These are phyloP conservation scores for Theretra japonica DNA, from an alignment of 2,888 invertebrate species.

Conservation along the genomic window DNA sequence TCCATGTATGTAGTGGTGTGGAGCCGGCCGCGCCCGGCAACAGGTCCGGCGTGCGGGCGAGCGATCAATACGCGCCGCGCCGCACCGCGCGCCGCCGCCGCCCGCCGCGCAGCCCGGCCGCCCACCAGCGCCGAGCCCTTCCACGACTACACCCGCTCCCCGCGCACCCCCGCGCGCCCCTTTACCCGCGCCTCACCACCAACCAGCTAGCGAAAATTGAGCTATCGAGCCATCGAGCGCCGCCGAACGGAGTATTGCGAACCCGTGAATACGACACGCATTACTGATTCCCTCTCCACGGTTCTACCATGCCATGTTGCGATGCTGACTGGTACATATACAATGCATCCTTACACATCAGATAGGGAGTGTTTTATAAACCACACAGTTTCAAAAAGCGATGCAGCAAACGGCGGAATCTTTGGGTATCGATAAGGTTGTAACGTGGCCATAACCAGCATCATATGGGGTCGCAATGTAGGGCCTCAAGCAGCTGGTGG, in stretches of 20 bases:
- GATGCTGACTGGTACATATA: not conserved
- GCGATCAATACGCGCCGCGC: slow-evolving; percentile 78
- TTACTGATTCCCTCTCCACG: slow-evolving; percentile 37
- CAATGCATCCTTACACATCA: not conserved
- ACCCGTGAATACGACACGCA: slow-evolving; percentile 42
- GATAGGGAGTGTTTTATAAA: no score
- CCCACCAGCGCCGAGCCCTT: slow-evolving; percentile 63
- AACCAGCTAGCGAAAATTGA: slow-evolving; percentile 30
- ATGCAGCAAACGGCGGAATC: not conserved
- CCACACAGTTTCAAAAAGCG: not conserved
- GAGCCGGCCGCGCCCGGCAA: slow-evolving; percentile 74
- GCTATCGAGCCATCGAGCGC: slow-evolving; percentile 34
- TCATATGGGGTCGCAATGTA: slow-evolving; percentile 2
- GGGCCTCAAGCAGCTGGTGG: slow-evolving; percentile 48
- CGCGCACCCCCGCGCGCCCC: slow-evolving; percentile 44
- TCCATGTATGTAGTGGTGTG: slow-evolving; percentile 52
- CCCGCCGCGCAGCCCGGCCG: slow-evolving; percentile 66
- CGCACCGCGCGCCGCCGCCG: slow-evolving; percentile 58
- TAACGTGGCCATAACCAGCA: slow-evolving; percentile 11
- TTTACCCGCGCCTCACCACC: no score
- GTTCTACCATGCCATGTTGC: not conserved
- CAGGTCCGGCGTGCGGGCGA: slow-evolving; percentile 66
- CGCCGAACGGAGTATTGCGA: slow-evolving; percentile 30
- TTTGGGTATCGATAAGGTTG: not conserved
- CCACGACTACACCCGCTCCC: slow-evolving; percentile 53